These are phyloP conservation scores for Unio pictorum DNA, from an alignment of 2,888 invertebrate species.

Conservation along the genomic window DNA sequence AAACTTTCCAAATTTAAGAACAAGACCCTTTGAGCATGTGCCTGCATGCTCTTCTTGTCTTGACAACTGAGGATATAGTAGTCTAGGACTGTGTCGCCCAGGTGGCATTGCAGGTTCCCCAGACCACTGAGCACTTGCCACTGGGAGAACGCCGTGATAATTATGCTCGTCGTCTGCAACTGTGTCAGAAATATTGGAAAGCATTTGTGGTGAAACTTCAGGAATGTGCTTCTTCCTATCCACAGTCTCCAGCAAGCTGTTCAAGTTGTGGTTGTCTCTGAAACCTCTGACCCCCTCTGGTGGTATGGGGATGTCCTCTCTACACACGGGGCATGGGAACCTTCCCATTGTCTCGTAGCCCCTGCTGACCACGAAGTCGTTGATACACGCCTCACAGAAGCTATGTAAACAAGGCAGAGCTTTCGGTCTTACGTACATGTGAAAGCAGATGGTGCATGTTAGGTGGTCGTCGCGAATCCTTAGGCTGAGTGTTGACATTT, in stretches of 20 bases:
- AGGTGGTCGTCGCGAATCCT: constrained; percentile 58
- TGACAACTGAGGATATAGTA: constrained; percentile 31
- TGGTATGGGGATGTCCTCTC: constrained; percentile 46
- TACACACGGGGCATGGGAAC: constrained; percentile 64
- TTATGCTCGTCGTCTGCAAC: constrained; percentile 6
- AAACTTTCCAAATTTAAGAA: constrained; percentile 55
- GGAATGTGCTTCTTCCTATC: constrained; percentile 22
- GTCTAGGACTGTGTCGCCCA: constrained; percentile 2
- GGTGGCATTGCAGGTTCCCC: constrained; percentile 4
- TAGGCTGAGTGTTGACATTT: constrained; percentile 26
- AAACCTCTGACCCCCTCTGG: constrained; percentile 41
- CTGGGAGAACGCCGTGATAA: not conserved
- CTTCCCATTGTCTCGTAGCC: constrained; percentile 31
- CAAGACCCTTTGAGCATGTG: constrained; percentile 42
- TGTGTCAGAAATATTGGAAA: constrained; percentile 1
- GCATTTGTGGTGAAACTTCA: constrained; percentile 17
- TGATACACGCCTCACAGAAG: constrained; percentile 61
- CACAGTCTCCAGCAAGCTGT: constrained; percentile 56
- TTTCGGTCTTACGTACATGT: constrained; percentile 54
- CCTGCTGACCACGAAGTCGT: constrained; percentile 46
- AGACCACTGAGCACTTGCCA: not conserved
- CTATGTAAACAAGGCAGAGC: constrained; percentile 65
- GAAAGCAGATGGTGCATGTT: constrained; percentile 60
- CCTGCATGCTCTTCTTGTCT: constrained; percentile 4
- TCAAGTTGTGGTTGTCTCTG: constrained; percentile 56